A percentile compares a stretch with the other conserved stretches of the same genome.
These are phyloP conservation scores for Platypus cylindrus DNA, from an alignment of 2,888 invertebrate genomes.

Conservation along the genomic window DNA sequence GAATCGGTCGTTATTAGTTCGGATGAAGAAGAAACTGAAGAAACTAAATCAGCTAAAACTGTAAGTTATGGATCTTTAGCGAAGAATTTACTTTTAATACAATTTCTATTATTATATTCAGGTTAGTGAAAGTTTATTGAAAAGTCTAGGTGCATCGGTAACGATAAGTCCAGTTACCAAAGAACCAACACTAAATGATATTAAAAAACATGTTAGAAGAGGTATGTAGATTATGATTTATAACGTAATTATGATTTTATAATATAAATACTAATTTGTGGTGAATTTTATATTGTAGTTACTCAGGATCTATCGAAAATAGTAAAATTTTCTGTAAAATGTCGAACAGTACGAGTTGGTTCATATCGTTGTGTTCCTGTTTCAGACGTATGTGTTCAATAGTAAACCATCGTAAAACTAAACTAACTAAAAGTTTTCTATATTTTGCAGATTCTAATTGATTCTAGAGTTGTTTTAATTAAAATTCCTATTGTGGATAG, in stretches of 20 bases:
- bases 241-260: neutral
- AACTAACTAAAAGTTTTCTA: conserved; percentile 4
- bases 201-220: conserved; percentile 22
- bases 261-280: too few species aligned
- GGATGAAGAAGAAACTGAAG: conserved; percentile 46
- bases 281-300: conserved; percentile 5
- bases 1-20: conserved; percentile 60
- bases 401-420: neutral
- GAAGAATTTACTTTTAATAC: neutral
- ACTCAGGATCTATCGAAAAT: conserved; percentile 5
- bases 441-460: conserved; percentile 25
- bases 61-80: conserved; percentile 13
- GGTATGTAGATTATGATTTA: conserved; percentile 10
- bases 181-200: conserved; percentile 29
- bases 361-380: conserved; percentile 67
- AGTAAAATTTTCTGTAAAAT: conserved; percentile 28
- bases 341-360: conserved; percentile 73
- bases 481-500: conserved; percentile 47
- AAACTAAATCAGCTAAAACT: conserved; percentile 18
- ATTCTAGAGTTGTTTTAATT: conserved; percentile 32
- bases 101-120: conserved; percentile 10
- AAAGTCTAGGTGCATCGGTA: conserved; percentile 26
- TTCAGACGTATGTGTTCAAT: conserved; percentile 48
- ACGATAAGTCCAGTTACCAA: conserved; percentile 27
- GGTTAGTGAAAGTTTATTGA: conserved; percentile 24